phyloP scores from a whole-genome alignment of 2,797 vertebrate genomes.

The Kryptolebias ocellatus region DNA sequence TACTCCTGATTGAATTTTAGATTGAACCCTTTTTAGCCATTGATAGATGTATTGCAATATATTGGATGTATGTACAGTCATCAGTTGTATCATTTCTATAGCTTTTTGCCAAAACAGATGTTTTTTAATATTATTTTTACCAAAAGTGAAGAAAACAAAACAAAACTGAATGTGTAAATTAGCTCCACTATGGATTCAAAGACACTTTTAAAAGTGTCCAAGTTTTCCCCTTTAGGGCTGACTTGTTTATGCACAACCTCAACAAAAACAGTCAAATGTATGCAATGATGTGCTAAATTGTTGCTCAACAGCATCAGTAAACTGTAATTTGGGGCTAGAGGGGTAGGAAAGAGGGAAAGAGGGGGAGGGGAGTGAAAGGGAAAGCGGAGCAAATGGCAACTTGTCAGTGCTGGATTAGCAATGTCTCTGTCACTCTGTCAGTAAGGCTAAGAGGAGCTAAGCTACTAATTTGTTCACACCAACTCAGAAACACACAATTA shows the following conservation, averaged over 20 bases:
- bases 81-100: neutral
- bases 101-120: neutral
- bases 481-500: constrained; percentile 33
- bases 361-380: neutral
- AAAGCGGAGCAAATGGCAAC: constrained; percentile 48
- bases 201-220: neutral
- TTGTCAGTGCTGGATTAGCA: constrained; percentile 71
- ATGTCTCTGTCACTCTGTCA: constrained; percentile 74
- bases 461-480: constrained; percentile 63
- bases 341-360: neutral
- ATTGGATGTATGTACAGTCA: neutral
- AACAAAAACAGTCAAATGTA: neutral
- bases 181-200: neutral
- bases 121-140: too few relatives aligned
- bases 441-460: constrained; percentile 68
- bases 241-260: neutral
- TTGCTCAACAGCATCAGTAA: constrained; percentile 25
- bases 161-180: neutral
- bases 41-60: neutral
- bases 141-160: too few relatives aligned
- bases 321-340: constrained; percentile 47
- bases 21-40: neutral
- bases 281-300: constrained; percentile 12
- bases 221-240: neutral
- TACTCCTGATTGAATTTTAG: neutral